Base-by-base conservation (phyloP, 1,140 invertebrate genomes). In the Laodelphax striatellus region DNA sequence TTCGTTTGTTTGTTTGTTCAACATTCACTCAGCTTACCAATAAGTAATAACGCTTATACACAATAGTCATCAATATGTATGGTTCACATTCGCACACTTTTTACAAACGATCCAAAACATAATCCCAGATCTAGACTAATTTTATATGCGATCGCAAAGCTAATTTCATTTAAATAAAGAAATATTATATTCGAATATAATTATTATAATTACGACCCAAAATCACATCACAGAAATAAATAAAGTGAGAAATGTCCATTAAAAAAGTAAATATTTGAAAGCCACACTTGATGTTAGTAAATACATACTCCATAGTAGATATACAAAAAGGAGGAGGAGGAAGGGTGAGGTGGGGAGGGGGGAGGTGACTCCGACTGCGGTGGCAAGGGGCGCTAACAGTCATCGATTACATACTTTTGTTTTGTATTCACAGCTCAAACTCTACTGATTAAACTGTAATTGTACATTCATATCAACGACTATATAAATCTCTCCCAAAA, bases 201-300 rank as follows among this genome's bases (percentile, higher is more conserved):
- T n/a, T n/a, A 50, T 50, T 50, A 19, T 50, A 22, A 19, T 50
- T 50, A 50, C 46, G 43, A 50, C 22, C 57, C 43, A 52, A 58
- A 50, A 58, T 52, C 43, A 58, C 58, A 53, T 60, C 58, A 60
- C 58, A 60, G 58, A 52, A 60, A 60, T 60, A 60, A 60, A 60
- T 60, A 60, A 60, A 38, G 54, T 53, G 28, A 50, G 46, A 50
- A 60, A 60, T 60, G 60, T 62, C 54, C 54, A 57, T 62, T 61
- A 61, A 55, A 55, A 61, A 61, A 55, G 60, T 61, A 61, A 55
- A 61, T 56, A 55, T 61, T 61, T 53, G 38, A 61, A 61, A 55
- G 60, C 53, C 53, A 61, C 53, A 61, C 60, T 56, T 61, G 42
- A 55, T 61, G 54, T 61, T 61, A 61, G 53, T 57, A 61, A 61